Percentiles rank a stretch among this genome's conserved stretches.
phyloP scores from a whole-genome alignment of 2,888 invertebrate species.

The Cheilosia urbana region DNA sequence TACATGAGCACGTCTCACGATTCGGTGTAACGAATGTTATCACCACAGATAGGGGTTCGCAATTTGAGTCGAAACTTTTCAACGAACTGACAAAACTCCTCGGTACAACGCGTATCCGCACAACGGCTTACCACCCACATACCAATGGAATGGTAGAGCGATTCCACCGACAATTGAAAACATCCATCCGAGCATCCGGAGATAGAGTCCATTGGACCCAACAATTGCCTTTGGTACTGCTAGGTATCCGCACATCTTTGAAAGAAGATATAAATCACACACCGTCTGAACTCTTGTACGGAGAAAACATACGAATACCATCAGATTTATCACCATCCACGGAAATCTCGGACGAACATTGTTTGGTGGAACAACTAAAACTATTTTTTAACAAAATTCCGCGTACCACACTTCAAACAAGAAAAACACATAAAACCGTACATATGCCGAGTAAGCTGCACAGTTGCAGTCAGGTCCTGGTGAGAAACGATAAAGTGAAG shows the following conservation, averaged over 20 bases:
- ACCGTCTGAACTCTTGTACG: conserved; percentile 37
- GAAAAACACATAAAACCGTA: not conserved
- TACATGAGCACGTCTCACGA: conserved; percentile 14
- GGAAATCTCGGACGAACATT: not conserved
- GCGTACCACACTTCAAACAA: not conserved
- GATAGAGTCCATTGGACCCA: too few relatives aligned
- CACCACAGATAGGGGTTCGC: conserved; percentile 21
- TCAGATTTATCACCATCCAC: conserved; percentile 3
- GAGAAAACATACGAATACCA: conserved; percentile 28
- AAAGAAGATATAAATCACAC: conserved; percentile 26
- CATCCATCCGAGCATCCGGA: too few relatives aligned
- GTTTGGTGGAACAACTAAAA: conserved; percentile 10
- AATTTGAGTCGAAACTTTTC: conserved; percentile 18
- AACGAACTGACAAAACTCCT: too few relatives aligned
- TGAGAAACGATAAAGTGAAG: not conserved
- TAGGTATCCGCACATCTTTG: conserved; percentile 12
- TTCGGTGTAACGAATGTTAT: conserved; percentile 17
- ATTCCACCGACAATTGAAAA: conserved; percentile 19
- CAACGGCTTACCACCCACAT: conserved; percentile 18
- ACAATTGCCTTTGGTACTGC: too few relatives aligned
- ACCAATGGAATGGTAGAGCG: conserved; percentile 34
- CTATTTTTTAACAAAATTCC: not conserved
- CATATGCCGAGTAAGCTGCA: not conserved
- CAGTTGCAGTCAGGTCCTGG: not conserved
- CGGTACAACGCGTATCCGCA: not conserved